phyloP scores from a whole-genome alignment of 2,888 invertebrate genomes.

The Volucella inanis region DNA sequence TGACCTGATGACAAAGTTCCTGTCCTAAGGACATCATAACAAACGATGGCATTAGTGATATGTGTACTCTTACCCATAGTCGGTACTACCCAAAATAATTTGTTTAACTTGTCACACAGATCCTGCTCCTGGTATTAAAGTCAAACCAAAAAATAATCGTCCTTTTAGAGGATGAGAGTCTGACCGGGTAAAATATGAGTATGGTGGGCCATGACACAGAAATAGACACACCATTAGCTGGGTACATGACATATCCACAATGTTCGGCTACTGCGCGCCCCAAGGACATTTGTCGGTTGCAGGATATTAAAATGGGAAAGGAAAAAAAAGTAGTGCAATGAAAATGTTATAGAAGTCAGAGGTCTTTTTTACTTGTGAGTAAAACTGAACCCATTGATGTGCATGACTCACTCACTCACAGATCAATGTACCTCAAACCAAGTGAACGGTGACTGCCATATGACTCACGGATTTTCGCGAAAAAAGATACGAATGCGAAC shows the following conservation, averaged over 20 bases:
- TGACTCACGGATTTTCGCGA: conserved; percentile 33
- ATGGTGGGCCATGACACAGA: conserved; percentile 28
- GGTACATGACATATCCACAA: not conserved
- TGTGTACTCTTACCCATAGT: conserved; percentile 13
- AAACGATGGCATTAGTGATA: conserved; percentile 59
- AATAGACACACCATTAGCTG: conserved; percentile 29
- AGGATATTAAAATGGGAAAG: conserved; percentile 65
- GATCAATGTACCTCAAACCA: not conserved
- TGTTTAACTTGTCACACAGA: conserved; percentile 61
- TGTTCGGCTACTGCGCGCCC: not conserved
- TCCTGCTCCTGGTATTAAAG: conserved; percentile 35
- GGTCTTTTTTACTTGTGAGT: not conserved
- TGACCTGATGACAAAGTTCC: conserved; percentile 55
- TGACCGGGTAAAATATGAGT: conserved; percentile 12
- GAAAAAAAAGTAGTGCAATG: conserved; percentile 34
- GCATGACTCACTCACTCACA: conserved; percentile 50
- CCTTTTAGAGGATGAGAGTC: conserved; percentile 23
- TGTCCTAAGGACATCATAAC: conserved; percentile 42
- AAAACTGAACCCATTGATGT: conserved; percentile 45
- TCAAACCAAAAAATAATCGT: conserved; percentile 40
- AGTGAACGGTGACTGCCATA: not conserved
- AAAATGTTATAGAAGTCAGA: not conserved
- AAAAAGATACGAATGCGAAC: not conserved
- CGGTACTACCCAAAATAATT: conserved; percentile 30
- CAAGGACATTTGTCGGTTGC: conserved; percentile 27